Evolutionary conservation across 2,797 vertebrate genomes (phyloP).

Genomic region (Threskiornis aethiopicus): DNA sequence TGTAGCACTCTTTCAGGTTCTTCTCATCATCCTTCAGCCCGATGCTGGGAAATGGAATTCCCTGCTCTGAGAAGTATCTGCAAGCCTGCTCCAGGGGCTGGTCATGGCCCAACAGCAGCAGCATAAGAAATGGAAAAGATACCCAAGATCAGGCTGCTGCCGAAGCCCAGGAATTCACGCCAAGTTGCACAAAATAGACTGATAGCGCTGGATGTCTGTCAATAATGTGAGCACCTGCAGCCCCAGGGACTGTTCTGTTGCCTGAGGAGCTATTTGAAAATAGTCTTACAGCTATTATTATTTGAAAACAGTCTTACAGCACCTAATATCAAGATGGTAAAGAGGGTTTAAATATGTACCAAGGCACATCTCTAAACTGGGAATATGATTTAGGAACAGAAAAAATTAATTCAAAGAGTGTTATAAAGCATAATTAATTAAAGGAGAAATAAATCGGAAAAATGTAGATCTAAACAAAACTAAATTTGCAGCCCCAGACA

Average conservation of each 20-base stretch:
- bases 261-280: not conserved
- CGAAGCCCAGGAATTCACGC: not conserved
- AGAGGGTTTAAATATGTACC: not conserved
- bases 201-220: not conserved
- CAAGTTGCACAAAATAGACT: not conserved
- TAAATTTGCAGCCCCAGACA: not conserved
- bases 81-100: constrained; percentile 80
- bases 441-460: not conserved
- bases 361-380: not conserved
- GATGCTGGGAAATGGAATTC: constrained; percentile 80
- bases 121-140: not conserved
- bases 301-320: not conserved
- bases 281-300: not conserved
- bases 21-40: constrained; percentile 69
- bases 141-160: not conserved
- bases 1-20: constrained; percentile 81
- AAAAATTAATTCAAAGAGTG: not conserved
- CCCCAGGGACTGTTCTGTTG: not conserved
- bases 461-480: not conserved
- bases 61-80: constrained; percentile 75
- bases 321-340: not conserved
- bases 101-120: not conserved
- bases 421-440: not conserved
- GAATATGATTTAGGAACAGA: not conserved
- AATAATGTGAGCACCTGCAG: not conserved